Evolutionary conservation across 2,113 vertebrate genomes (phyloP).

Genomic region (Psilopsiagon aymara): DNA sequence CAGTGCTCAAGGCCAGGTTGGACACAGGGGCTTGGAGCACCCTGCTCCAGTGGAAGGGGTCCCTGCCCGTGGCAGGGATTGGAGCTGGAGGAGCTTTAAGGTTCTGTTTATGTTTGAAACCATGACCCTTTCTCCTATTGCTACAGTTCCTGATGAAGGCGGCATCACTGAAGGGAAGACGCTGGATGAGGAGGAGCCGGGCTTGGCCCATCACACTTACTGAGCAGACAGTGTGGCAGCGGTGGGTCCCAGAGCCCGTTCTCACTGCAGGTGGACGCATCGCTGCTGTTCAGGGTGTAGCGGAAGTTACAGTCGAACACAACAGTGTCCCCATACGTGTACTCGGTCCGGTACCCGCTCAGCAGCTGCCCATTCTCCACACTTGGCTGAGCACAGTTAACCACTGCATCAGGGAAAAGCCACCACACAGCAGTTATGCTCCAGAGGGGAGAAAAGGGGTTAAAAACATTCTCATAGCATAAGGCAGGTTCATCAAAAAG

Average conservation of each 20-base stretch:
- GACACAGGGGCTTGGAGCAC: not conserved
- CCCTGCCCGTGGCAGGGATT: not conserved
- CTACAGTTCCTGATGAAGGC: not conserved
- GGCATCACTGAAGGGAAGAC: not conserved
- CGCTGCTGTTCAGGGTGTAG: not conserved
- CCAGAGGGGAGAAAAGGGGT: fast-evolving
- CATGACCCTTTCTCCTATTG: not conserved
- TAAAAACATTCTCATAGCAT: fast-evolving
- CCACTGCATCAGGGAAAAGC: not conserved
- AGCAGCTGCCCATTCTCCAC: not conserved
- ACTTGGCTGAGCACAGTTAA: not conserved
- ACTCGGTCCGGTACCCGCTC: fast-evolving
- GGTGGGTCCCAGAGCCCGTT: not conserved
- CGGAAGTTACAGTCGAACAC: not conserved
- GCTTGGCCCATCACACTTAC: not conserved
- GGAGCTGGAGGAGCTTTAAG: not conserved
- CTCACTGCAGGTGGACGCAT: fast-evolving
- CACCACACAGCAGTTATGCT: not conserved
- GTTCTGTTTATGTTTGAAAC: not conserved
- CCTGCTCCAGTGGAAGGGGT: not conserved
- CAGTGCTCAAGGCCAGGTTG: not conserved
- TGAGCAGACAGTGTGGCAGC: constrained; percentile 5
- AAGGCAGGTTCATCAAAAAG: fast-evolving
- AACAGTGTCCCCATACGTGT: not conserved
- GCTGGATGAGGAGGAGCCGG: not conserved